Conservation (phyloP, 2,797 vertebrate species). For the Distichodus sexfasciatus region DNA sequence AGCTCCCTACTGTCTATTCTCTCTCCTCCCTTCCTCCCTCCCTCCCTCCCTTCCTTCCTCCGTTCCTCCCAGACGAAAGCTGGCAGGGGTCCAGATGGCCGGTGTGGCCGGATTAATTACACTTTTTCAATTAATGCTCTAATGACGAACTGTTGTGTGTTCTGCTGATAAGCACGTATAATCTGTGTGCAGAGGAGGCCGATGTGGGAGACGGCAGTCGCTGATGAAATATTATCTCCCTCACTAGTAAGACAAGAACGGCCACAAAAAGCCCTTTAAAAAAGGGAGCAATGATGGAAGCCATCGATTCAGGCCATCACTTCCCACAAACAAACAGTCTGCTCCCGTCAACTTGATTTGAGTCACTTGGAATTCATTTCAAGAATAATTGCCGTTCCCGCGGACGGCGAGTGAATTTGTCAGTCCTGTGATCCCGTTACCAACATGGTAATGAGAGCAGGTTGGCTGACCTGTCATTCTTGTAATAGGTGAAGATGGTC, state of each 20-base stretch:
- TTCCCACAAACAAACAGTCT: constrained; percentile 16
- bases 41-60: constrained; percentile 35
- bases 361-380: neutral
- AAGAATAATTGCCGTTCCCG: neutral
- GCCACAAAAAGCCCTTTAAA: constrained; percentile 32
- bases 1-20: constrained; percentile 8
- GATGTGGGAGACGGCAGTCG: constrained; percentile 59
- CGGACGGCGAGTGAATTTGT: neutral
- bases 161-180: constrained; percentile 72
- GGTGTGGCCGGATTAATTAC: constrained; percentile 81
- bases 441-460: constrained; percentile 2
- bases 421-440: constrained; percentile 3
- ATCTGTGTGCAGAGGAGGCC: constrained; percentile 58
- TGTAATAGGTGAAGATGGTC: neutral
- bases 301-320: constrained; percentile 4
- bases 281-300: neutral
- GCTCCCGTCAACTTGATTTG: constrained; percentile 1
- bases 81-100: constrained; percentile 74
- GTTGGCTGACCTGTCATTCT: constrained; percentile 7
- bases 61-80: constrained; percentile 36
- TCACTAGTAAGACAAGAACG: constrained; percentile 23
- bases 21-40: neutral
- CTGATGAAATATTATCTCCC: constrained; percentile 49
- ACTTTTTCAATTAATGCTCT: constrained; percentile 84
- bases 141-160: constrained; percentile 78